phyloP scores from a whole-genome alignment of 2,113 vertebrate species.

The Pteruthius melanotis region DNA sequence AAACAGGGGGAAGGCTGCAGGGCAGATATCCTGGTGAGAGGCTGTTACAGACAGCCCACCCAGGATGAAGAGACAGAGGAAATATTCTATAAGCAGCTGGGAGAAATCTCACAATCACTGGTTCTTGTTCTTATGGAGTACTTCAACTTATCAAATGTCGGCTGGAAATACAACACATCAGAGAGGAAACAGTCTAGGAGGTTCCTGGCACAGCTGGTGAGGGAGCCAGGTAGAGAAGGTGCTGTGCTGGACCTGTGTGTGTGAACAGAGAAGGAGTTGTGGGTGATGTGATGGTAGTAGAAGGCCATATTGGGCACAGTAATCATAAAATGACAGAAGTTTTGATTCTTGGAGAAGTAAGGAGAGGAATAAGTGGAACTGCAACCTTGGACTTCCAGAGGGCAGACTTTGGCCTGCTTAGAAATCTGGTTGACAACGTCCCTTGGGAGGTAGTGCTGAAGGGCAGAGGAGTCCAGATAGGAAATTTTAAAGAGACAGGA shows the following conservation, averaged over 20 bases:
- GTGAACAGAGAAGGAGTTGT: not conserved
- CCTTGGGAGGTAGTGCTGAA: not conserved
- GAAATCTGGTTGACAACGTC: not conserved
- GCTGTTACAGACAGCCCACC: not conserved
- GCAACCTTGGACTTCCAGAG: not conserved
- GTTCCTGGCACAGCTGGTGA: not conserved
- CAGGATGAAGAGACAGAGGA: not conserved
- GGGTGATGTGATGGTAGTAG: not conserved
- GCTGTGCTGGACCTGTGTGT: rapidly evolving
- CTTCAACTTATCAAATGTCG: not conserved
- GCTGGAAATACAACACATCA: not conserved
- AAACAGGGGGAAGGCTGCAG: not conserved
- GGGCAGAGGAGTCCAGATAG: not conserved
- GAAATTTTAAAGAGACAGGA: not conserved
- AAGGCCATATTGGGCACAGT: not conserved
- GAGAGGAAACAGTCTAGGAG: not conserved
- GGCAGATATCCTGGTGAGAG: not conserved
- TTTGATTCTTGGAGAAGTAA: not conserved
- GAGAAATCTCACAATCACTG: not conserved
- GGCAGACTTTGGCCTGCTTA: not conserved
- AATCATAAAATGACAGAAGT: not conserved
- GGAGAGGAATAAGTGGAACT: not conserved
- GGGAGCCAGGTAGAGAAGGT: not conserved
- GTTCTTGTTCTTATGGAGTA: not conserved
- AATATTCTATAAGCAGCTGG: not conserved